phyloP scores from a whole-genome alignment of 2,888 invertebrate species.

The Bhutanitis thaidina region DNA sequence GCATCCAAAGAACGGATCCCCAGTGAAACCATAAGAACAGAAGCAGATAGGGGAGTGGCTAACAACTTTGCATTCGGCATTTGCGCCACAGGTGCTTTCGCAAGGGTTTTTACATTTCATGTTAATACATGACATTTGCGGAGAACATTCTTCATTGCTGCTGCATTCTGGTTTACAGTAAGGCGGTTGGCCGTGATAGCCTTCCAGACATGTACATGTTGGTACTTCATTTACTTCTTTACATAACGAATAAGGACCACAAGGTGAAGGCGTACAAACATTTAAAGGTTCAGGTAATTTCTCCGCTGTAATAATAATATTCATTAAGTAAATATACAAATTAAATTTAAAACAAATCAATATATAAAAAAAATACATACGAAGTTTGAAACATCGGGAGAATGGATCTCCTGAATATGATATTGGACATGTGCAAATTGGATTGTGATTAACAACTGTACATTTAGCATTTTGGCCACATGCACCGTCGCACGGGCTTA shows the following conservation, averaged over 20 bases:
- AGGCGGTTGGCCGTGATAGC: conserved; percentile 85
- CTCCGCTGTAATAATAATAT: conserved; percentile 59
- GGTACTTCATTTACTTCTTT: conserved; percentile 84
- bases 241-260: conserved; percentile 88
- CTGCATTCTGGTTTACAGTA: conserved; percentile 89
- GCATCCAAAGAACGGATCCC: conserved; percentile 88
- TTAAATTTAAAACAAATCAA: neutral
- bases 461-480: conserved; percentile 86
- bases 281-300: conserved; percentile 72
- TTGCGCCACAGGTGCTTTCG: conserved; percentile 84
- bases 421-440: conserved; percentile 84
- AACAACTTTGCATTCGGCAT: conserved; percentile 87
- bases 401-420: conserved; percentile 84
- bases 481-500: conserved; percentile 86
- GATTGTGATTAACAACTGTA: conserved; percentile 87
- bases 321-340: neutral
- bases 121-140: conserved; percentile 85
- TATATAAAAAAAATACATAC: conserved; percentile 52
- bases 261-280: conserved; percentile 88
- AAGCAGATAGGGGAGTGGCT: conserved; percentile 88
- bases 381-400: conserved; percentile 76
- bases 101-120: conserved; percentile 90
- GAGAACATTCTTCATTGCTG: conserved; percentile 86
- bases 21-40: conserved; percentile 84
- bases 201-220: conserved; percentile 86